These are phyloP conservation scores for Morone saxatilis DNA, from an alignment of 2,113 vertebrate species.

Conservation along the genomic window DNA sequence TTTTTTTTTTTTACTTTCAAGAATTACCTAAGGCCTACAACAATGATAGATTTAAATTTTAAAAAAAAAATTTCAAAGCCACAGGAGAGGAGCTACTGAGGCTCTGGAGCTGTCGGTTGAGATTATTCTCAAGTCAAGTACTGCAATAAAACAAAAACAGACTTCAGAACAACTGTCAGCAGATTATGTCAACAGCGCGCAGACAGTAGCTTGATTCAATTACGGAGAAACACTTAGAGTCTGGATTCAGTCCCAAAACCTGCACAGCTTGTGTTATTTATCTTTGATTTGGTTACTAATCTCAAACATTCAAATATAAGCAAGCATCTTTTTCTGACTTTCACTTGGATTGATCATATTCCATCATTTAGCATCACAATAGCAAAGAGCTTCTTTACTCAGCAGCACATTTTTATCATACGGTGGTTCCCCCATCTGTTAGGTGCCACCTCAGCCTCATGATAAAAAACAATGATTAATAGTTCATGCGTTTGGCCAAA, in stretches of 20 bases:
- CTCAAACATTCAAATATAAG: background rate
- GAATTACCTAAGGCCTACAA: too few relatives aligned
- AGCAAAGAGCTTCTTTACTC: background rate
- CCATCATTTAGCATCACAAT: background rate
- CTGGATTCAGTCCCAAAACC: slow-evolving; percentile 28
- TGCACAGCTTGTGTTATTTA: background rate
- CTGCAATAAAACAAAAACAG: background rate
- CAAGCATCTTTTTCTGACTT: background rate
- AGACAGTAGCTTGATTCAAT: background rate
- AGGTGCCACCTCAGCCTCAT: background rate
- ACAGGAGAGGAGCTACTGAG: too few relatives aligned
- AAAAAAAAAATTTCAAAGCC: too few relatives aligned
- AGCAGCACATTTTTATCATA: background rate
- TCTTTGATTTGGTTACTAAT: slow-evolving; percentile 1
- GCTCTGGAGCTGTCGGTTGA: too few relatives aligned
- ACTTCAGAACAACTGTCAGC: background rate
- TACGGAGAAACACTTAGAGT: background rate
- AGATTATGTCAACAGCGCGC: background rate
- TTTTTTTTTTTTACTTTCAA: too few relatives aligned
- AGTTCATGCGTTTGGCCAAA: background rate
- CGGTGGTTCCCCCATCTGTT: background rate
- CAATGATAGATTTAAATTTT: too few relatives aligned
- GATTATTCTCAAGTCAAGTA: background rate
- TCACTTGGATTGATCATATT: background rate
- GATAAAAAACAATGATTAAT: slow-evolving; percentile 1